Evolutionary conservation across 2,888 invertebrate genomes (phyloP).

Genomic region (Yponomeuta evonymella): DNA sequence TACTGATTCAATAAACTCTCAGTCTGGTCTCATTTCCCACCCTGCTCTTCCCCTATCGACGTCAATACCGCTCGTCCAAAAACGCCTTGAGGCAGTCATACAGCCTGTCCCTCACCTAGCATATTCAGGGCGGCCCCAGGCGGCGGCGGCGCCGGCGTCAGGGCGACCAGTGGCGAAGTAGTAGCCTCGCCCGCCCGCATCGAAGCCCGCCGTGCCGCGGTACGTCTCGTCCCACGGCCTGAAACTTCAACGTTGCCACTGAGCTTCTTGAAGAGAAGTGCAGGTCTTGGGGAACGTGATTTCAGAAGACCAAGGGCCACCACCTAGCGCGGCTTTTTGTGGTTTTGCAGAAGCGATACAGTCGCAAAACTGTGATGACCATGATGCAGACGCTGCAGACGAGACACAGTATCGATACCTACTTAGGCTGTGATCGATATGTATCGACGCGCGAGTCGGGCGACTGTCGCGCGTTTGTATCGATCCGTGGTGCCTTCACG

Average conservation of each 20-base stretch:
- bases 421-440: too few relatives aligned
- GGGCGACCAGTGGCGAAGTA: slow-evolving; percentile 77
- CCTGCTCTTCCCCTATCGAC: too few relatives aligned
- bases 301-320: not conserved
- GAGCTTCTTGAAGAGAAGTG: not conserved
- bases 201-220: slow-evolving; percentile 79
- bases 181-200: slow-evolving; percentile 78
- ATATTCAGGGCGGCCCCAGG: slow-evolving; percentile 49
- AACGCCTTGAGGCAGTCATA: not conserved
- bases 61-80: too few relatives aligned
- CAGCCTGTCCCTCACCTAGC: slow-evolving; percentile 3
- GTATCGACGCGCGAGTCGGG: too few relatives aligned
- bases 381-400: too few relatives aligned
- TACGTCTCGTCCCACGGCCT: slow-evolving; percentile 77
- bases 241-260: slow-evolving; percentile 44
- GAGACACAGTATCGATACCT: too few relatives aligned
- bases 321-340: not conserved
- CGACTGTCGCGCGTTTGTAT: too few relatives aligned
- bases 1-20: too few relatives aligned
- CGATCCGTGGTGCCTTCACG: too few relatives aligned
- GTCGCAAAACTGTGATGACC: too few relatives aligned
- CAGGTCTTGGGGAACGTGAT: not conserved
- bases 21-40: too few relatives aligned
- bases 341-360: too few relatives aligned
- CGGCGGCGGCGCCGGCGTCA: slow-evolving; percentile 56